phyloP scores from a whole-genome alignment of 2,797 vertebrate genomes.

The Tokudaia muenninki region DNA sequence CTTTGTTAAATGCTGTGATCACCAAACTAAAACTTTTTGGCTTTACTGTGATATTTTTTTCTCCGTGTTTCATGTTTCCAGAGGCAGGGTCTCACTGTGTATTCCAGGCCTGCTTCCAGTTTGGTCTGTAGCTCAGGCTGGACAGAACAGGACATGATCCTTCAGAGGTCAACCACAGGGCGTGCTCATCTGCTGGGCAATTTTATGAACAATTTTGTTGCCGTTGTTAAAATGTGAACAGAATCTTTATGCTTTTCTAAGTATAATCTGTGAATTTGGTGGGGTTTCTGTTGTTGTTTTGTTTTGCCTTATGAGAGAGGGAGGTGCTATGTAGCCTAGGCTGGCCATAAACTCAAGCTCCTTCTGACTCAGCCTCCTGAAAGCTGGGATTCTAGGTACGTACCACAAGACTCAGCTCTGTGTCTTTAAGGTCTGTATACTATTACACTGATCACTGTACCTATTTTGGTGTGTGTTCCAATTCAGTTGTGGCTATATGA shows the following conservation, averaged over 20 bases:
- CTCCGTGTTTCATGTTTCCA: not conserved
- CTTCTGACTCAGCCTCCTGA: not conserved
- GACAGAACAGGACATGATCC: not conserved
- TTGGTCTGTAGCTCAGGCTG: not conserved
- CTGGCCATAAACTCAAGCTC: not conserved
- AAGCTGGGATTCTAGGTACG: not conserved
- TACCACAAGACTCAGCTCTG: not conserved
- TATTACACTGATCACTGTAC: not conserved
- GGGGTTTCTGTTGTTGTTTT: not conserved
- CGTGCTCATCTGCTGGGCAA: not conserved
- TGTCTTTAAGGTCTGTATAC: not conserved
- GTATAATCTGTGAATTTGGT: not conserved
- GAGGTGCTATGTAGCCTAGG: not conserved
- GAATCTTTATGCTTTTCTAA: not conserved
- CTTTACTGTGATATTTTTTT: too few species aligned
- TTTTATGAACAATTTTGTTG: not conserved
- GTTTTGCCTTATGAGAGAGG: not conserved
- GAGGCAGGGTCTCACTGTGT: not conserved
- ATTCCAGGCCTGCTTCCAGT: not conserved
- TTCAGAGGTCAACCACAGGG: not conserved
- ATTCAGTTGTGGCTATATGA: not conserved
- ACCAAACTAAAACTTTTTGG: not conserved
- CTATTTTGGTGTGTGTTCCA: not conserved
- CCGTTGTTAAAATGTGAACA: constrained; percentile 24
- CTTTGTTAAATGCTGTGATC: constrained; percentile 16